phyloP scores from a whole-genome alignment of 2,113 vertebrate species.

The Triplophysa dalaica region DNA sequence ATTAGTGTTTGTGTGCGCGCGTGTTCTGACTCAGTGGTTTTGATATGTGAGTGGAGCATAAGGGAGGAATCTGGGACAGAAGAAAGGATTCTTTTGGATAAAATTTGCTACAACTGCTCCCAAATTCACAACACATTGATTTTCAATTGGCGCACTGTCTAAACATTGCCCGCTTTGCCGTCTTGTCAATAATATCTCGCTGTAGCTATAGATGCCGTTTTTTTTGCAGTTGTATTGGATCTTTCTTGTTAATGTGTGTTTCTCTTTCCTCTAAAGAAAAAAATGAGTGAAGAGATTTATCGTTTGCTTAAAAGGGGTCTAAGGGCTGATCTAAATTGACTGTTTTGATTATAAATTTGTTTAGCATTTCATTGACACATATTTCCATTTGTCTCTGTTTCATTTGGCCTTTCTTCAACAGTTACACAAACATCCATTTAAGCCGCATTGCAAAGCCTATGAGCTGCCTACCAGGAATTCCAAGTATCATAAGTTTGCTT shows the following conservation, averaged over 20 bases:
- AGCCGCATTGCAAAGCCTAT: neutral
- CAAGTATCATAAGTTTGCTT: neutral
- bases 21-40: conserved; percentile 61
- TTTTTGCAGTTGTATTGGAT: neutral
- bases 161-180: conserved; percentile 17
- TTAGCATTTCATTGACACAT: conserved; percentile 13
- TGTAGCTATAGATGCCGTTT: neutral
- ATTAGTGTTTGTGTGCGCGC: conserved; percentile 62
- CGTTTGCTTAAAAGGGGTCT: conserved; percentile 14
- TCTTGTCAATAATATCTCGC: conserved; percentile 24
- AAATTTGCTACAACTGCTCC: conserved; percentile 20
- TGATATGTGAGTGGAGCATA: conserved; percentile 43
- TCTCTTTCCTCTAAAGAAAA: conserved; percentile 1
- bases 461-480: neutral
- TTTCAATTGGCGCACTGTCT: conserved; percentile 15
- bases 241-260: neutral
- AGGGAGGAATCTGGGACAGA: conserved; percentile 40
- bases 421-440: conserved; percentile 11
- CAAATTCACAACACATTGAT: conserved; percentile 34
- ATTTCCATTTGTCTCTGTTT: conserved; percentile 6
- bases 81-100: conserved; percentile 21
- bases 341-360: conserved; percentile 29
- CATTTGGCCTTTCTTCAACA: conserved; percentile 39
- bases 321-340: conserved; percentile 28
- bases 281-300: neutral